Percentiles rank a stretch among this genome's conserved stretches.
Evolutionary conservation across 2,888 invertebrate species (phyloP).

Genomic region (Acanthosepion lycidas): DNA sequence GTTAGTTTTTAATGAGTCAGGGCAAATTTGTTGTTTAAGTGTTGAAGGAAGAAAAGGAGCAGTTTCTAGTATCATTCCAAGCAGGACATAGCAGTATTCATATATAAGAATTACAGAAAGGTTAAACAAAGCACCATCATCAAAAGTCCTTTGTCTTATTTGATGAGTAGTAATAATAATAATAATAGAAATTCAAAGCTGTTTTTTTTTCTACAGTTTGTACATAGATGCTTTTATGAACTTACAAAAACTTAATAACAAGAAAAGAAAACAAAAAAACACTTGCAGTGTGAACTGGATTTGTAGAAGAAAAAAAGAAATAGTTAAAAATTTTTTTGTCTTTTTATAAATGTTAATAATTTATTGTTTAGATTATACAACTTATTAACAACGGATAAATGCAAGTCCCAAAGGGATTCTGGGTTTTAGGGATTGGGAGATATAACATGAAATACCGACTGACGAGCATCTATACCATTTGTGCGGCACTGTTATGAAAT

Average conservation of each 20-base stretch:
- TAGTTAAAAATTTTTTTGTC: background rate
- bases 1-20: background rate
- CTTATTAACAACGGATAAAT: conserved; percentile 21
- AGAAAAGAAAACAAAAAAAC: conserved; percentile 1
- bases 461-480: conserved; percentile 21
- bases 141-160: background rate
- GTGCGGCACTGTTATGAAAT: background rate
- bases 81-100: background rate
- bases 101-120: background rate
- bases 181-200: too few relatives aligned
- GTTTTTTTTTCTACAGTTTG: too few relatives aligned
- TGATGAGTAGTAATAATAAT: background rate
- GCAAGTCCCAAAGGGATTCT: background rate
- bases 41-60: background rate
- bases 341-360: conserved; percentile 40
- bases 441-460: background rate
- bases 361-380: conserved; percentile 20
- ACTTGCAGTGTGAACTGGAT: background rate
- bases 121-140: background rate
- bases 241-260: background rate
- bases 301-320: background rate
- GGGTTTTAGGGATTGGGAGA: background rate
- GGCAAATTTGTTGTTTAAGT: background rate
- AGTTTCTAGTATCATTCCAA: conserved; percentile 9
- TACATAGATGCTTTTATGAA: conserved; percentile 13